Conservation (phyloP, 2,888 invertebrate species). For the Oegoconia quadripuncta region DNA sequence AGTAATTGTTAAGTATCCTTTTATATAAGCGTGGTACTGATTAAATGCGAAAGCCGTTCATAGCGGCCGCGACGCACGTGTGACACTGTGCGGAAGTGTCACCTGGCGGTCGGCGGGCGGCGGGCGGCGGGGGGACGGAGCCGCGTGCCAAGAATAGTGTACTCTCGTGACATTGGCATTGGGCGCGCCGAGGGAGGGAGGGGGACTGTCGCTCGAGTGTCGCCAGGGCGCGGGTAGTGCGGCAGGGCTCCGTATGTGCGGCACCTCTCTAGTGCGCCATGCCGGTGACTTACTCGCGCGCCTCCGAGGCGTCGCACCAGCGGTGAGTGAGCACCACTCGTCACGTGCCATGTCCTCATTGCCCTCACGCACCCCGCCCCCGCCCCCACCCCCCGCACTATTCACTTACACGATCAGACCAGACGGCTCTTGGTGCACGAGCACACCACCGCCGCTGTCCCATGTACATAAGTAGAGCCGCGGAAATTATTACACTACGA, state of each 20-base stretch:
- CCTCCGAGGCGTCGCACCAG: slow-evolving; percentile 41
- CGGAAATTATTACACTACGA: no score
- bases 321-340: no score
- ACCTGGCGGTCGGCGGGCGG: slow-evolving; percentile 27
- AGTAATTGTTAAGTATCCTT: no score
- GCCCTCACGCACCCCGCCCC: not conserved
- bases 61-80: not conserved
- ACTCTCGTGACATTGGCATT: slow-evolving; percentile 46
- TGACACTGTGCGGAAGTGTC: slow-evolving; percentile 27
- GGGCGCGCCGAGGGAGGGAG: slow-evolving; percentile 21
- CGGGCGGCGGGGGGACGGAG: slow-evolving; percentile 17
- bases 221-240: slow-evolving; percentile 11
- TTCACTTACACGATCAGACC: not conserved
- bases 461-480: no score
- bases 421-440: no score
- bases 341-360: no score
- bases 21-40: no score
- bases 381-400: slow-evolving; percentile 2
- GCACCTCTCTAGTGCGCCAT: slow-evolving; percentile 23
- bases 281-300: slow-evolving; percentile 50
- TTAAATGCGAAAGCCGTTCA: no score
- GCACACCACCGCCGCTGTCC: no score
- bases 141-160: slow-evolving; percentile 29
- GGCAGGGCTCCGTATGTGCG: slow-evolving; percentile 7
- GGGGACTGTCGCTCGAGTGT: slow-evolving; percentile 12